Evolutionary conservation across 2,888 invertebrate species (phyloP).

Genomic region (Nebria brevicollis): DNA sequence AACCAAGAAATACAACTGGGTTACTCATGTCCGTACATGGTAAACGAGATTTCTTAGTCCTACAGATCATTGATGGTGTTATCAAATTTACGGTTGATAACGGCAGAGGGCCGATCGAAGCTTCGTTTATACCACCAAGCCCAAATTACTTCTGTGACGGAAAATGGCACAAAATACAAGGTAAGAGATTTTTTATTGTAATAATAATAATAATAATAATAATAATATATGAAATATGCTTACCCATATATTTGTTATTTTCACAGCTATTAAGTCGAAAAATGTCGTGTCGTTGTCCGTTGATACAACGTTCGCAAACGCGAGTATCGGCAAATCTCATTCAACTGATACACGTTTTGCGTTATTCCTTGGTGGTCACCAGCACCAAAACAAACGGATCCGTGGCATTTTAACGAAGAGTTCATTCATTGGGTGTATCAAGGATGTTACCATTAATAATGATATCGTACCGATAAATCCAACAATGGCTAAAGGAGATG

Average conservation of each 20-base stretch:
- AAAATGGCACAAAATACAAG: constrained; percentile 90
- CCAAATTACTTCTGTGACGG: constrained; percentile 89
- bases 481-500: constrained; percentile 75
- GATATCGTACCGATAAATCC: constrained; percentile 64
- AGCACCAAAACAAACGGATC: constrained; percentile 60
- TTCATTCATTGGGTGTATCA: constrained; percentile 84
- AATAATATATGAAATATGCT: neutral
- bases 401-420: constrained; percentile 76
- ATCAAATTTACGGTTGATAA: constrained; percentile 86
- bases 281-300: constrained; percentile 89
- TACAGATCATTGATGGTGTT: constrained; percentile 89
- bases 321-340: constrained; percentile 75
- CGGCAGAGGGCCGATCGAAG: constrained; percentile 81
- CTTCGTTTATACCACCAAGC: constrained; percentile 74
- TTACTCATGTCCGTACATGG: constrained; percentile 88
- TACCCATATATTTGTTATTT: constrained; percentile 5
- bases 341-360: constrained; percentile 85
- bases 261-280: constrained; percentile 84
- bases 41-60: constrained; percentile 80
- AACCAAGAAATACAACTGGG: constrained; percentile 85
- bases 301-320: constrained; percentile 79
- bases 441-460: constrained; percentile 74
- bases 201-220: neutral
- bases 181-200: constrained; percentile 60
- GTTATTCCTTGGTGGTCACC: constrained; percentile 91